Conservation (phyloP, 2,888 invertebrate species). For the Phaedon cochleariae region DNA sequence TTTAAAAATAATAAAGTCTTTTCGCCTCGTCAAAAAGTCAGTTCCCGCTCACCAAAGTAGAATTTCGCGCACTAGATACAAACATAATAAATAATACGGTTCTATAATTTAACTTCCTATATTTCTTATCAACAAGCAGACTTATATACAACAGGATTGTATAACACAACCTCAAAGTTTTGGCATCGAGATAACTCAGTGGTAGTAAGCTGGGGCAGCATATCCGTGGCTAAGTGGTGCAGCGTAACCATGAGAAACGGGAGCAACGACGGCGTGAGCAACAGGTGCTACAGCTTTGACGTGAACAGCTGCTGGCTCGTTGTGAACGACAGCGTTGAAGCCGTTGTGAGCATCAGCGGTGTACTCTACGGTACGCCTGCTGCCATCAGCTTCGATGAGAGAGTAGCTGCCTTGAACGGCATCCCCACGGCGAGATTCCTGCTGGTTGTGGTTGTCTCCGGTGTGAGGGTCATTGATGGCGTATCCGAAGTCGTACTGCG, state of each 20-base stretch:
- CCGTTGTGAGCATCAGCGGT: slow-evolving; percentile 64
- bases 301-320: slow-evolving; percentile 51
- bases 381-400: slow-evolving; percentile 65
- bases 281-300: slow-evolving; percentile 43
- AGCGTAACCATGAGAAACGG: slow-evolving; percentile 24
- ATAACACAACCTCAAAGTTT: not conserved
- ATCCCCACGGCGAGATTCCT: slow-evolving; percentile 68
- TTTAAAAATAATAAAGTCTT: no score
- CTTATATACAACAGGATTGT: no score
- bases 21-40: no score
- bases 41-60: no score
- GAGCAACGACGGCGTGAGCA: slow-evolving; percentile 31
- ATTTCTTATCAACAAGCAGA: slow-evolving; percentile 3
- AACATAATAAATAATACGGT: no score
- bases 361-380: slow-evolving; percentile 64
- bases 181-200: not conserved
- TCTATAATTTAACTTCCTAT: not conserved
- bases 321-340: slow-evolving; percentile 66
- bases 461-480: slow-evolving; percentile 54
- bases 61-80: no score
- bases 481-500: slow-evolving; percentile 49
- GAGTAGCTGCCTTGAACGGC: slow-evolving; percentile 65
- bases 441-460: slow-evolving; percentile 68
- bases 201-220: slow-evolving; percentile 38
- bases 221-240: slow-evolving; percentile 26